Evolutionary conservation across 2,113 vertebrate genomes (phyloP), one percentile per base, ranked within the genome.

Genomic region (Lathamus discolor): DNA sequence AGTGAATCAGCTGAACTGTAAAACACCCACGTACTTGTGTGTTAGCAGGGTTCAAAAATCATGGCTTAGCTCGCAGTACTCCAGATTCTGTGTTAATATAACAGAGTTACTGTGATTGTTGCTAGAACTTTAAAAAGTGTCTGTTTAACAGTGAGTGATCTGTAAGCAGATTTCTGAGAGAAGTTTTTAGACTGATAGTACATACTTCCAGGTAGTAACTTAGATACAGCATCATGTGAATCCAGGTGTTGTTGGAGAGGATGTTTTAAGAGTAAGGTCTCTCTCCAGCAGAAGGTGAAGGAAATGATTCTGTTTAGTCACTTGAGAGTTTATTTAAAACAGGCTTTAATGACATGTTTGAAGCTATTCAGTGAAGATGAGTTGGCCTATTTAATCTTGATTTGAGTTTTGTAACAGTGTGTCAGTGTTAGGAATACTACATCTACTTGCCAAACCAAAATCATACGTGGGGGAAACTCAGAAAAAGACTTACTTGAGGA

Each of bases 341-440:
- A 48, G 43, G 13, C 24, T 81, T 74, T 93, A 90, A 94, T 92
- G 43, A 88, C 75, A 81, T 52, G 68, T 86, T 90, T 86, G 75
- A 86, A 88, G 63, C 68, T 94, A 75, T 86, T 95, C 83, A 81
- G 33, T 63, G 90, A 74, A 48, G 90, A 90, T 81, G 88, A 94
- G 79, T 84, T 90, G 96, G 69, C 92, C 95, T 84, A 57, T 88
- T 88, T 95, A 87, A n/a, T 77, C 78, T 37, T 69, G 59, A 25
- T 90, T 83, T 79, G 82, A 95, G 82, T 96, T 97, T 93, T 24
- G 0, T 94, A 95, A 95, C 63, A 90, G 48, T 1, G 57, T 67
- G 2, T 24, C 20, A n/a, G 33, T n/a, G 78, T 81, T 93, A 78
- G 43, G 66, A 67, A 49, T 81, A 31, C 80, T 24, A 2, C 33